Percentiles rank a stretch among this genome's conserved stretches.
These are phyloP conservation scores for Epinephelus moara DNA, from an alignment of 2,113 vertebrate genomes.

Conservation along the genomic window DNA sequence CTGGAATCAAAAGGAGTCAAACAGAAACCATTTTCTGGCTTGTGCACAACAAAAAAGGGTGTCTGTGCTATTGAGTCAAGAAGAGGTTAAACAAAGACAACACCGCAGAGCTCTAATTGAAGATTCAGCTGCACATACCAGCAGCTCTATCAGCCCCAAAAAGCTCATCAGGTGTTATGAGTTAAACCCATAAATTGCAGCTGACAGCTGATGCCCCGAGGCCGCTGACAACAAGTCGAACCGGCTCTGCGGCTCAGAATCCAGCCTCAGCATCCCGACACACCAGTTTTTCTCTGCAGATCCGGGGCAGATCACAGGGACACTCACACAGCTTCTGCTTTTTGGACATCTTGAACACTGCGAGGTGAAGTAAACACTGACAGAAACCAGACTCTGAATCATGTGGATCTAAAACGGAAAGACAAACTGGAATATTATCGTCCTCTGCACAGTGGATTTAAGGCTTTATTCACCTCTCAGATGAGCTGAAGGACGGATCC, in stretches of 20 bases:
- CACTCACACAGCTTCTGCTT: background rate
- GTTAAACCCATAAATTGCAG: background rate
- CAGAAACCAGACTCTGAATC: background rate
- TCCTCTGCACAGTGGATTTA: background rate
- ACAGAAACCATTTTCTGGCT: too few relatives aligned
- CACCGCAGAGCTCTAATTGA: too few relatives aligned
- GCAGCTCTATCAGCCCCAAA: background rate
- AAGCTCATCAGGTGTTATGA: background rate
- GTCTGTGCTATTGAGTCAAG: too few relatives aligned
- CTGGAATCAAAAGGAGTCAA: too few relatives aligned
- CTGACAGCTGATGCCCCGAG: background rate
- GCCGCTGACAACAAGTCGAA: constrained; percentile 32
- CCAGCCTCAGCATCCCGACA: background rate
- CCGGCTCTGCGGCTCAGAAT: constrained; percentile 27
- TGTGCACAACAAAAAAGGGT: too few relatives aligned
- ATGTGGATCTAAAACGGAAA: background rate
- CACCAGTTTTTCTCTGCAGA: background rate
- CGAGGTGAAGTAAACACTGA: background rate
- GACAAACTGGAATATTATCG: background rate
- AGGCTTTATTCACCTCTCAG: background rate
- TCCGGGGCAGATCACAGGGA: background rate
- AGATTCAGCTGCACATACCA: background rate
- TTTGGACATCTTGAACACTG: too few relatives aligned
- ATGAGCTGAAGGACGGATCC: background rate
- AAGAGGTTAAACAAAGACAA: too few relatives aligned